phyloP scores from a whole-genome alignment of 2,113 vertebrate species.

The Daboia siamensis region DNA sequence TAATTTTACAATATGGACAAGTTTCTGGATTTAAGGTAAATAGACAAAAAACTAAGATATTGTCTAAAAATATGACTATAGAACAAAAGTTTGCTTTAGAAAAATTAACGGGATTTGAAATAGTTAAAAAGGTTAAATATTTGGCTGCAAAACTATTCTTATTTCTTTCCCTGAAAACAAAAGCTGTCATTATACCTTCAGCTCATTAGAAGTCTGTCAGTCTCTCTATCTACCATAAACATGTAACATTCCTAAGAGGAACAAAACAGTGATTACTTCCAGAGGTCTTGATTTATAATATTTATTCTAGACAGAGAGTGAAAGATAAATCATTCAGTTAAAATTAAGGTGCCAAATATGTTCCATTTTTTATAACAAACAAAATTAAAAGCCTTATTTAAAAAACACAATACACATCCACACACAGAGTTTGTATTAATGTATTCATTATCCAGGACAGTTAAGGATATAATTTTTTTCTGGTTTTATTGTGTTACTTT shows the following conservation, averaged over 20 bases:
- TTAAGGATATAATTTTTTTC: neutral
- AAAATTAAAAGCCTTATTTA: constrained; percentile 15
- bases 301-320: neutral
- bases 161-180: constrained; percentile 1
- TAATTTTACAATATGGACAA: no score
- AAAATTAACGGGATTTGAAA: no score
- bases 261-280: constrained; percentile 10
- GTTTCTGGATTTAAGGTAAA: no score
- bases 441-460: neutral
- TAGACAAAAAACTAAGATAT: no score
- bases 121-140: no score
- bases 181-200: neutral
- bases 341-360: constrained; percentile 3
- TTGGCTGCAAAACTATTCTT: neutral
- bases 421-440: neutral
- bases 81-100: no score
- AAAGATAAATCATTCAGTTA: neutral
- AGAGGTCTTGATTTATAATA: constrained; percentile 9
- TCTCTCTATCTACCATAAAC: neutral
- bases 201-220: neutral
- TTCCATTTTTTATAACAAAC: neutral
- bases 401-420: neutral
- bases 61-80: no score
- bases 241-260: neutral
- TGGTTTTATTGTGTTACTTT: neutral